These are phyloP conservation scores for Mastacembelus armatus DNA, from an alignment of 2,797 vertebrate genomes.

Conservation along the genomic window DNA sequence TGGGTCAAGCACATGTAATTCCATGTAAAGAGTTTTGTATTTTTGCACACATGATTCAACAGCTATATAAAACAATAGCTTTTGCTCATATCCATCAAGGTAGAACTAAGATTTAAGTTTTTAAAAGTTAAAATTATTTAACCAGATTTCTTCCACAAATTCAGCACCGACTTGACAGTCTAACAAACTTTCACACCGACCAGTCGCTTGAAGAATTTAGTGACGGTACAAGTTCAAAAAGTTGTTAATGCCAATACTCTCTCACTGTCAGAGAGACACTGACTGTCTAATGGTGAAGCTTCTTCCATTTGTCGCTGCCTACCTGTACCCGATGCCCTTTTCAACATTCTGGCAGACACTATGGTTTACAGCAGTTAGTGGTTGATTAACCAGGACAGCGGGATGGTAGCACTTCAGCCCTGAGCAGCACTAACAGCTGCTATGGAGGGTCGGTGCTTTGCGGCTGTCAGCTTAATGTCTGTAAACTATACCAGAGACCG, in stretches of 20 bases:
- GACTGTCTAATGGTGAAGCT: constrained; percentile 6
- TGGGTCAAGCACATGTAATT: no score
- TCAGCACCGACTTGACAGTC: no score
- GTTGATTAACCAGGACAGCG: constrained; percentile 49
- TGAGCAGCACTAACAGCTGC: constrained; percentile 22
- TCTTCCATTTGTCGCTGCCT: constrained; percentile 9
- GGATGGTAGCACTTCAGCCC: constrained; percentile 13
- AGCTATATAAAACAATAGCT: not conserved
- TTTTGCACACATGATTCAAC: not conserved
- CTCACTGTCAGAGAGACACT: constrained; percentile 5
- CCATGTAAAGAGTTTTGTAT: not conserved
- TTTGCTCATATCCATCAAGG: not conserved
- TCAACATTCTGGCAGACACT: constrained; percentile 14
- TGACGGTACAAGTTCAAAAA: not conserved
- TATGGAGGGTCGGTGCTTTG: constrained; percentile 23
- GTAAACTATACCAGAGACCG: constrained; percentile 8
- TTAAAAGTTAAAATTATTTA: not conserved
- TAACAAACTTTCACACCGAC: not conserved
- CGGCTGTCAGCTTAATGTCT: constrained; percentile 17
- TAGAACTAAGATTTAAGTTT: not conserved
- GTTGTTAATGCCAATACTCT: constrained; percentile 1
- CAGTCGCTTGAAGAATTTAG: not conserved
- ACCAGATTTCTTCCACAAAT: not conserved
- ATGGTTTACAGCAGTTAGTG: constrained; percentile 22
- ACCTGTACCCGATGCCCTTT: not conserved